Base-by-base conservation (phyloP, 2,797 vertebrate genomes). In the Halcyon leucocephala region DNA sequence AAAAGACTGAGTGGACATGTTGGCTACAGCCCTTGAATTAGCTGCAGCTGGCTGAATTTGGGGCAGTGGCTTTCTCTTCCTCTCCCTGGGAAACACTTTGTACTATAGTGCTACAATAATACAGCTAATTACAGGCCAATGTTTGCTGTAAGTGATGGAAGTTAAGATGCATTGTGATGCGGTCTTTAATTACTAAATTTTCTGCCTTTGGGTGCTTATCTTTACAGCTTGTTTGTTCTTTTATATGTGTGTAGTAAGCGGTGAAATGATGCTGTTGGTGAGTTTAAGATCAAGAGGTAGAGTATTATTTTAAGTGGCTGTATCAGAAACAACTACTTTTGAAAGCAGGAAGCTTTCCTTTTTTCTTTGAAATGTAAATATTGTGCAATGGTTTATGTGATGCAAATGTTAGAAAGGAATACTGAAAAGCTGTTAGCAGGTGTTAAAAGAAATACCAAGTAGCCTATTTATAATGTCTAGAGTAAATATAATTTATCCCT, bases 21-120 rank as follows among this genome's bases (percentile, higher is more conserved):
- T 87, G 82, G 81, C 49, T 95, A 89, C 66, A 78, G 92, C 91
- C 61, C 82, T 89, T 92, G 93, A 91, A 92, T 92, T 64, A 39
- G 71, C 71, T 94, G 90, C 95, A 96, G 94, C 86, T 95, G 91
- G 57, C 14, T 92, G 93, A 93, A 83, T 94, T 94, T 84, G 79
- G 10, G 26, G 48, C 3, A 42, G 41, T 17, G 14, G 9, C 13
- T 76, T 62, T 51, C 22, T 84, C 24, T 54, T 57, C 25, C 42
- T 79, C 6, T 76, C 16, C 12, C 72, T 65, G 49, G 5, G 4
- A 33, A 58, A 65, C 8, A 19, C 66, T 82, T 65, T 49, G 41
- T 79, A 31, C 77, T 49, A 28, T 5, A 29, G 10, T 67, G 2
- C 55, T 9, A 42, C 16, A 10, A 14, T 16, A 18, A n/a, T 4